Percentiles rank a stretch among this genome's conserved stretches.
Conservation (phyloP, 1,140 invertebrate species). For the Heliconius congener region DNA sequence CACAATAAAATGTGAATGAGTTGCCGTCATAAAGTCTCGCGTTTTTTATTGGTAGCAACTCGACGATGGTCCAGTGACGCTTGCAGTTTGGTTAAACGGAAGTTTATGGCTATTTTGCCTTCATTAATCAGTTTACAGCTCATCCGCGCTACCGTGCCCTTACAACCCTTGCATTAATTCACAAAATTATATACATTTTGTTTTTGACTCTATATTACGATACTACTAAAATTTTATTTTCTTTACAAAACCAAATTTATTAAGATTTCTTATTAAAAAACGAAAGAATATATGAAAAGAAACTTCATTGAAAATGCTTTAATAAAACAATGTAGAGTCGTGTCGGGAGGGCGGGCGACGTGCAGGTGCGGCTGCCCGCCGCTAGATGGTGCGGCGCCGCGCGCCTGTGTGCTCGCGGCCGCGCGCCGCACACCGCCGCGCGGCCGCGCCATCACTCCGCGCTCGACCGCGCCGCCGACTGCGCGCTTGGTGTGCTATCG, state of each 20-base stretch:
- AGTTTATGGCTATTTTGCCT: conserved; percentile 80
- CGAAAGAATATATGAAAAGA: background rate
- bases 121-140: conserved; percentile 78
- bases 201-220: background rate
- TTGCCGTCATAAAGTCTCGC: conserved; percentile 81
- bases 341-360: conserved; percentile 25
- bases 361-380: conserved; percentile 63
- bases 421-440: conserved; percentile 55
- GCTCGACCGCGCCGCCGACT: conserved; percentile 73
- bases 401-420: conserved; percentile 66
- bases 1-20: conserved; percentile 81
- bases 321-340: conserved; percentile 25
- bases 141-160: conserved; percentile 35
- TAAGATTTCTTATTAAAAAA: background rate
- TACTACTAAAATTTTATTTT: background rate
- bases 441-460: conserved; percentile 71
- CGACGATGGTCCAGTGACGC: conserved; percentile 75
- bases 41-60: conserved; percentile 80
- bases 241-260: background rate
- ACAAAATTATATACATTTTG: background rate
- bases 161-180: conserved; percentile 52
- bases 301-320: background rate
- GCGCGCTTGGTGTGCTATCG: conserved; percentile 63
- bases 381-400: conserved; percentile 61
- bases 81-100: conserved; percentile 81